Percentiles rank a stretch among this genome's conserved stretches.
Evolutionary conservation across 1,140 invertebrate species (phyloP).

Genomic region (Eueides isabella): DNA sequence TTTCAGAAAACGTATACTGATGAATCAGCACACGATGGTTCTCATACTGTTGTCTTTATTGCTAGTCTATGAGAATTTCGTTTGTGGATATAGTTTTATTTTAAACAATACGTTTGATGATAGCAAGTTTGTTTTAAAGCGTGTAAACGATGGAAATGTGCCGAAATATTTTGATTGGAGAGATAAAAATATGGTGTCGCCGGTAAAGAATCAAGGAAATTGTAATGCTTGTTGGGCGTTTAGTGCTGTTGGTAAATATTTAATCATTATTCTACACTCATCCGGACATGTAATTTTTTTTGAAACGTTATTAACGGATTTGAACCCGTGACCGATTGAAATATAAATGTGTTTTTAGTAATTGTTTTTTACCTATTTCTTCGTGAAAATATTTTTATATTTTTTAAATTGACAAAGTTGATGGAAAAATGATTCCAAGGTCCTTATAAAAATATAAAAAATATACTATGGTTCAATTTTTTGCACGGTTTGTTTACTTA

Average conservation of each 20-base stretch:
- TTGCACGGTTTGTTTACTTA: too few relatives aligned
- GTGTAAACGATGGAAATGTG: conserved; percentile 25
- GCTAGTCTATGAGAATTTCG: not conserved
- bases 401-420: too few relatives aligned
- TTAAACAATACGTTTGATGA: not conserved
- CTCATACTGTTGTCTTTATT: not conserved
- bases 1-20: conserved; percentile 21
- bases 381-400: too few relatives aligned
- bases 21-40: not conserved
- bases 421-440: too few relatives aligned
- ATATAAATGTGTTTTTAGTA: too few relatives aligned
- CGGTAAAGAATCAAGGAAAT: conserved; percentile 49
- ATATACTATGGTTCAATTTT: too few relatives aligned
- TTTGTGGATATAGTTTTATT: conserved; percentile 4
- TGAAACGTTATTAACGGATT: too few relatives aligned
- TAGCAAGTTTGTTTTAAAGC: not conserved
- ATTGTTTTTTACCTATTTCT: too few relatives aligned
- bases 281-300: too few relatives aligned
- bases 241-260: conserved; percentile 49
- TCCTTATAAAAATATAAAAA: too few relatives aligned
- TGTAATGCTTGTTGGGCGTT: conserved; percentile 62
- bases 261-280: too few relatives aligned
- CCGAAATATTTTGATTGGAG: conserved; percentile 56
- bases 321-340: too few relatives aligned
- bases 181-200: conserved; percentile 35